These are phyloP conservation scores for Drosophila imparisetae DNA, from an alignment of 2,888 invertebrate genomes.

Conservation along the genomic window DNA sequence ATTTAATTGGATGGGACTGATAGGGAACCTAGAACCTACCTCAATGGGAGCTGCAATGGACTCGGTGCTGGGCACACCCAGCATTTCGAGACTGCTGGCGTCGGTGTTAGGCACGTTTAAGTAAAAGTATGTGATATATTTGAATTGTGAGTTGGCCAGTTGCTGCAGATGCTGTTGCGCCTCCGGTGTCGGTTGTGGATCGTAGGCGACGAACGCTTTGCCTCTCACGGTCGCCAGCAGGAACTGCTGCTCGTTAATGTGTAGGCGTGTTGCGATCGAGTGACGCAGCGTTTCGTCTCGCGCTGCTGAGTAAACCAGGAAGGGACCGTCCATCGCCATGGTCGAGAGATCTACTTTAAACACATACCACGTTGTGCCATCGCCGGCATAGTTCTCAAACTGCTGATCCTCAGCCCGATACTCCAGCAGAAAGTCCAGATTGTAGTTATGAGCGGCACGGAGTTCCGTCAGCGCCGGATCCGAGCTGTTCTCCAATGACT, in stretches of 20 bases:
- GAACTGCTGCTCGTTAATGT: slow-evolving; percentile 77
- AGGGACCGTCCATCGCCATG: slow-evolving; percentile 88
- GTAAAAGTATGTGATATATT: slow-evolving; percentile 87
- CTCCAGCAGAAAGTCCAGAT: slow-evolving; percentile 89
- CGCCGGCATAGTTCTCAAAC: slow-evolving; percentile 88
- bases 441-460: slow-evolving; percentile 62
- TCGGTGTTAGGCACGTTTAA: slow-evolving; percentile 88
- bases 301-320: slow-evolving; percentile 87
- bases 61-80: slow-evolving; percentile 85
- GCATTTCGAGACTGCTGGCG: slow-evolving; percentile 85
- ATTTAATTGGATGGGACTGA: background rate
- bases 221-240: slow-evolving; percentile 75
- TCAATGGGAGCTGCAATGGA: slow-evolving; percentile 52
- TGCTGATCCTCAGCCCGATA: slow-evolving; percentile 86
- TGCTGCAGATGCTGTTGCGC: slow-evolving; percentile 84
- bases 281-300: slow-evolving; percentile 86
- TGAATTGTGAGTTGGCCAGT: slow-evolving; percentile 85
- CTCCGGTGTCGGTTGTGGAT: slow-evolving; percentile 82
- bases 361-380: slow-evolving; percentile 87
- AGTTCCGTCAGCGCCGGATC: slow-evolving; percentile 79
- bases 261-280: slow-evolving; percentile 86
- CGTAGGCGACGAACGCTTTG: slow-evolving; percentile 85
- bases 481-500: slow-evolving; percentile 87
- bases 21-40: slow-evolving; percentile 32
- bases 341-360: slow-evolving; percentile 87